Evolutionary conservation across 1,140 invertebrate species (phyloP).

Genomic region (Pteromalus puparum): DNA sequence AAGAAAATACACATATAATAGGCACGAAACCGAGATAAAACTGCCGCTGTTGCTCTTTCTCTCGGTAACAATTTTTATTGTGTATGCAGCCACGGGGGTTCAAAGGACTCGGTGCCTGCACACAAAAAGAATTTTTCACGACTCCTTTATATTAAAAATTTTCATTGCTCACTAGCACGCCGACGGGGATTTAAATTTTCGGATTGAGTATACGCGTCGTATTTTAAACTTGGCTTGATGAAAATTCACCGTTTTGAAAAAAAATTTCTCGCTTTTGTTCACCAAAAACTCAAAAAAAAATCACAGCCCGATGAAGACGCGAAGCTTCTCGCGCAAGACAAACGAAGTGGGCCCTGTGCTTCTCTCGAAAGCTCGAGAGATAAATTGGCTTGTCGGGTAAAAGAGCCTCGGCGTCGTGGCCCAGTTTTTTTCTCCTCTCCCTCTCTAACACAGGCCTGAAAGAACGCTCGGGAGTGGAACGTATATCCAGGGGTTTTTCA

Average conservation of each 20-base stretch:
- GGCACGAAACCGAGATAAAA: no score
- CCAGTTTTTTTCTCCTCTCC: slow-evolving; percentile 26
- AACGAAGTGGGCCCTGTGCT: slow-evolving; percentile 67
- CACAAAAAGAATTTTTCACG: background rate
- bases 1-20: background rate
- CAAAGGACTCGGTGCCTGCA: background rate
- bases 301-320: slow-evolving; percentile 12
- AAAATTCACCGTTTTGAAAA: no score
- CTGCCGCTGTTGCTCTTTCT: no score
- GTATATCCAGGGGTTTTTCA: background rate
- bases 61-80: no score
- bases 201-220: background rate
- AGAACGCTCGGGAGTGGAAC: background rate
- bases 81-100: background rate
- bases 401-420: slow-evolving; percentile 53
- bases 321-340: slow-evolving; percentile 61
- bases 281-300: background rate
- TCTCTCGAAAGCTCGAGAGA: slow-evolving; percentile 60
- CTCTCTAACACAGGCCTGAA: background rate
- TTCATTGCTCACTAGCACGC: background rate
- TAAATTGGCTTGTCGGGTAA: slow-evolving; percentile 66
- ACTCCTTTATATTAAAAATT: background rate
- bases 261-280: background rate
- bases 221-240: no score
- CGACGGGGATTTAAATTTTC: background rate